phyloP scores from a whole-genome alignment of 2,113 vertebrate species.

The Vicugna pacos region DNA sequence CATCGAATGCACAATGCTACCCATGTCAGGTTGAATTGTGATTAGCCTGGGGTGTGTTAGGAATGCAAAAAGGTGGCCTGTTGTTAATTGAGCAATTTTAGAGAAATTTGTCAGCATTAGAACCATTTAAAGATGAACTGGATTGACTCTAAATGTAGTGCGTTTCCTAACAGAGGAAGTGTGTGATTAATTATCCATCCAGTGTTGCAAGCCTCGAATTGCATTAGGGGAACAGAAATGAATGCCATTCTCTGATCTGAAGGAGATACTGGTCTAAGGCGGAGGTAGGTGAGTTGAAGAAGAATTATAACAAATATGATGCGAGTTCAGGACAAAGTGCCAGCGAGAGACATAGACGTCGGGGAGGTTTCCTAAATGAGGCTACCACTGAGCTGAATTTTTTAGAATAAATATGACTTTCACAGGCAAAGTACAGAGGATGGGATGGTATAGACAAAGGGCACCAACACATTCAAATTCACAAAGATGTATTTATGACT shows the following conservation, averaged over 20 bases:
- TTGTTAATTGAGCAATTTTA: background rate
- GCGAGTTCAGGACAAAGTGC: background rate
- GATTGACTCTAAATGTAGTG: background rate
- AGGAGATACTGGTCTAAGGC: rapidly evolving
- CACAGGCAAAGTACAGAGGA: background rate
- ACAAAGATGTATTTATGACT: background rate
- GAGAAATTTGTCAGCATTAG: background rate
- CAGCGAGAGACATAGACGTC: background rate
- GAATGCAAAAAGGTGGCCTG: background rate
- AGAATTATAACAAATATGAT: too few relatives aligned
- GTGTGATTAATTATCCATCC: background rate
- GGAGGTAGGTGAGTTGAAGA: background rate
- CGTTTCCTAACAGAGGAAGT: background rate
- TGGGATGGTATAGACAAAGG: background rate
- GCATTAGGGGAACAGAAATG: too few relatives aligned
- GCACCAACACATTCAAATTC: background rate
- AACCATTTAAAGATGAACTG: background rate
- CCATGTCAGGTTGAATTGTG: background rate
- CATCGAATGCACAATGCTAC: background rate
- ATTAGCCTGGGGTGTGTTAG: background rate
- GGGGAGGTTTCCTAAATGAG: background rate
- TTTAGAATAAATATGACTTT: background rate
- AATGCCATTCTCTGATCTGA: background rate
- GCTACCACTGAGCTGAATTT: background rate
- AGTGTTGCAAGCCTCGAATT: rapidly evolving